A percentile compares a stretch with the other conserved stretches of the same genome.
phyloP scores from a whole-genome alignment of 2,113 vertebrate species.

The Misgurnus mizolepis region DNA sequence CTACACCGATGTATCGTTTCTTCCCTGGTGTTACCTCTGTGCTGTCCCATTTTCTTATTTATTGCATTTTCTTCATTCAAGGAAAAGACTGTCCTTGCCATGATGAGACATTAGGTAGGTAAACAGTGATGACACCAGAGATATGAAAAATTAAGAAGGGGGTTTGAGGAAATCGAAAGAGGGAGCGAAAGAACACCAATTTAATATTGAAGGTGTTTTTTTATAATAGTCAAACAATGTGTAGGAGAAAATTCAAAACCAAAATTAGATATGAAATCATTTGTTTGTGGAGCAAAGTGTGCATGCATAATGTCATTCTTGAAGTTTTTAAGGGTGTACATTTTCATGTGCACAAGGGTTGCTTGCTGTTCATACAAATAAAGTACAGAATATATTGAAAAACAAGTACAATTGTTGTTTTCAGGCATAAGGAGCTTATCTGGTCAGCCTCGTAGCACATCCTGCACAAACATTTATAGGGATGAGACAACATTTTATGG shows the following conservation, averaged over 20 bases:
- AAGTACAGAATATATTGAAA: not conserved
- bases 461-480: too few relatives aligned
- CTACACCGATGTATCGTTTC: slow-evolving; percentile 38
- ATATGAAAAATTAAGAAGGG: not conserved
- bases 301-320: too few relatives aligned
- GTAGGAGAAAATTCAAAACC: not conserved
- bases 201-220: too few relatives aligned
- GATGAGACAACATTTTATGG: too few relatives aligned
- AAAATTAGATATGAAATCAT: too few relatives aligned
- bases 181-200: not conserved
- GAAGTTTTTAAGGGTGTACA: too few relatives aligned
- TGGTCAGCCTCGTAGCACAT: too few relatives aligned
- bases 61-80: slow-evolving; percentile 38
- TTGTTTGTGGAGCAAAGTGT: too few relatives aligned
- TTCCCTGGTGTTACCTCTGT: slow-evolving; percentile 31
- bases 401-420: too few relatives aligned
- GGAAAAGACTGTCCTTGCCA: not conserved
- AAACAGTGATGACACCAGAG: not conserved
- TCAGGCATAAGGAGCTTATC: too few relatives aligned
- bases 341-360: too few relatives aligned
- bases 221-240: not conserved
- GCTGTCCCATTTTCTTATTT: slow-evolving; percentile 1
- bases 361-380: not conserved
- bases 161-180: not conserved
- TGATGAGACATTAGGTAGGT: slow-evolving; percentile 32